phyloP scores from a whole-genome alignment of 2,888 invertebrate genomes.

The Chouioia cunea region DNA sequence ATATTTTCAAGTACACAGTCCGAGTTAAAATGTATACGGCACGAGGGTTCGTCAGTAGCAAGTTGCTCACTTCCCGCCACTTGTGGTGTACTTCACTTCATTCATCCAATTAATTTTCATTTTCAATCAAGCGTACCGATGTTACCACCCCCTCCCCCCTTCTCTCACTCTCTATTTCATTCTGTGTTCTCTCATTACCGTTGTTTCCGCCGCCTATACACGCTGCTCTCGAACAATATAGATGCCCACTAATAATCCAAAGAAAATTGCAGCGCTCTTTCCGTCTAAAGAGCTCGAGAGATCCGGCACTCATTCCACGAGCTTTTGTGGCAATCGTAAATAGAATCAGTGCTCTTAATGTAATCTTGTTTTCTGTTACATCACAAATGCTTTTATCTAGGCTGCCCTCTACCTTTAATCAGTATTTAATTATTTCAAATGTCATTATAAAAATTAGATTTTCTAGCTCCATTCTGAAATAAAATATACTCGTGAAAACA shows the following conservation, averaged over 20 bases:
- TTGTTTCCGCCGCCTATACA: conserved; percentile 62
- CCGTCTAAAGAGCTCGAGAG: conserved; percentile 52
- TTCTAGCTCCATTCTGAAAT: too few relatives aligned
- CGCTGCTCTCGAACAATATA: conserved; percentile 43
- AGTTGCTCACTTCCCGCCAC: conserved; percentile 68
- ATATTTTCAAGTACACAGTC: conserved; percentile 21
- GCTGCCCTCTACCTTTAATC: too few relatives aligned
- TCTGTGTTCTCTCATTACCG: conserved; percentile 65
- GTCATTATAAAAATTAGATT: too few relatives aligned
- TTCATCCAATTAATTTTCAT: conserved; percentile 68
- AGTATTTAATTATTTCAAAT: too few relatives aligned
- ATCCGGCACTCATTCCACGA: conserved; percentile 51
- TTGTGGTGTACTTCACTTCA: conserved; percentile 64
- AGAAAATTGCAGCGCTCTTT: conserved; percentile 60
- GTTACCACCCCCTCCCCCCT: conserved; percentile 56
- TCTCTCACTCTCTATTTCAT: conserved; percentile 34
- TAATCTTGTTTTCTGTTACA: too few relatives aligned
- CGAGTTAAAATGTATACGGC: neutral
- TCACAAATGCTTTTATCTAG: too few relatives aligned
- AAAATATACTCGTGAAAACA: too few relatives aligned
- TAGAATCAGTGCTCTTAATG: conserved; percentile 10
- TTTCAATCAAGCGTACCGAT: conserved; percentile 55
- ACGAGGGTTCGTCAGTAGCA: conserved; percentile 16
- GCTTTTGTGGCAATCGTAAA: conserved; percentile 21
- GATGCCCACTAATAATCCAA: conserved; percentile 53